Conservation (phyloP, 2,113 vertebrate species). For the Plecturocebus donacophilus region DNA sequence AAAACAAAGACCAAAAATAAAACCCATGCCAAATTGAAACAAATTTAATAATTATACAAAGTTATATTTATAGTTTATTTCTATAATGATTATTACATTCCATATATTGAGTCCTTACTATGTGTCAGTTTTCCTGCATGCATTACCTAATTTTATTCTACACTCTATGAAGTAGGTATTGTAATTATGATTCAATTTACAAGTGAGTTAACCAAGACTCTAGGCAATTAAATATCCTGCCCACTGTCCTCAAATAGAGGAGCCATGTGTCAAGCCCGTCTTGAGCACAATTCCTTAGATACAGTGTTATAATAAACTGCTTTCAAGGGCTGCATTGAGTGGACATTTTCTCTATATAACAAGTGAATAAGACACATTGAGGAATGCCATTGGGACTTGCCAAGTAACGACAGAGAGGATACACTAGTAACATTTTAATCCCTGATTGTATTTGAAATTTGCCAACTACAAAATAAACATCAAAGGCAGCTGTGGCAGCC, state of each 20-base stretch:
- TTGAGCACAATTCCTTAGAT: neutral
- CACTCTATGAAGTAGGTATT: neutral
- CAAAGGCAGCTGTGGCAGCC: slow-evolving; percentile 14
- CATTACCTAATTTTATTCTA: neutral
- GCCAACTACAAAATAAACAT: slow-evolving; percentile 32
- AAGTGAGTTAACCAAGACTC: neutral
- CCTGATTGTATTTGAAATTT: slow-evolving; percentile 13
- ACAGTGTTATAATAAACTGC: neutral
- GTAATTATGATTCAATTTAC: neutral
- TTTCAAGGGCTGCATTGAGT: neutral
- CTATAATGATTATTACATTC: neutral
- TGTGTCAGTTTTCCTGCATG: neutral
- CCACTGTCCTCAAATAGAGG: neutral
- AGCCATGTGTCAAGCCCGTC: neutral
- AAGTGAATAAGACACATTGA: neutral
- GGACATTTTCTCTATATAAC: neutral
- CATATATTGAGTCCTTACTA: neutral
- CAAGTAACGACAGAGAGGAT: neutral
- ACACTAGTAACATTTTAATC: slow-evolving; percentile 30
- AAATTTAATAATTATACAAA: neutral
- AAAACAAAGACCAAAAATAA: neutral
- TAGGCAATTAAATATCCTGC: neutral
- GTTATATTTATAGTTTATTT: neutral
- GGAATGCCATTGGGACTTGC: neutral
- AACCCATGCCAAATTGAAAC: neutral